Evolutionary conservation across 2,797 vertebrate species (phyloP).

Genomic region (Tinamus major): DNA sequence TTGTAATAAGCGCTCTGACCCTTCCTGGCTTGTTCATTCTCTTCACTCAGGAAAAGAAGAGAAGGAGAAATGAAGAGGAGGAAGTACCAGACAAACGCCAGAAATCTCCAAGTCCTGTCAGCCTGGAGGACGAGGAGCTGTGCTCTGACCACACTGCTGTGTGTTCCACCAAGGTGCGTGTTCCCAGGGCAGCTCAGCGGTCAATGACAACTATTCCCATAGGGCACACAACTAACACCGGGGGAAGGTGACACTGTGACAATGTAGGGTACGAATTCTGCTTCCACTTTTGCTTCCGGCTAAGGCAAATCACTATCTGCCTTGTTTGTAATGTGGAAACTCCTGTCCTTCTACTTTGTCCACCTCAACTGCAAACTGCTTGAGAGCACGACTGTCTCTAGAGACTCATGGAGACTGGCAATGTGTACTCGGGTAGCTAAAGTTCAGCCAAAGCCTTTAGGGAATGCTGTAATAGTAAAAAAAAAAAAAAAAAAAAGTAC

Average conservation of each 20-base stretch:
- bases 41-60: slow-evolving; percentile 81
- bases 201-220: accelerated
- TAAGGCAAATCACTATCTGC: neutral
- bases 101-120: slow-evolving; percentile 77
- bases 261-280: accelerated
- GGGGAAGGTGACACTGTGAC: neutral
- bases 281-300: neutral
- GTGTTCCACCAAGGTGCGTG: slow-evolving; percentile 87
- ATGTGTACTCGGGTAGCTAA: too few species aligned
- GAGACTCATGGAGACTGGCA: too few species aligned
- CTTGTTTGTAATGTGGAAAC: neutral
- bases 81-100: slow-evolving; percentile 78
- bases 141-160: slow-evolving; percentile 79
- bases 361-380: neutral
- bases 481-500: neutral
- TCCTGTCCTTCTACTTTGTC: neutral
- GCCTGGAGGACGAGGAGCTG: slow-evolving; percentile 72
- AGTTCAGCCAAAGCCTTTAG: neutral
- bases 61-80: slow-evolving; percentile 78
- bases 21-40: neutral
- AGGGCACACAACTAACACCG: neutral
- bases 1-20: neutral
- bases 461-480: neutral
- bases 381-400: neutral
- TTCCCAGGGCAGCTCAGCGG: neutral